Conservation (phyloP, 2,797 vertebrate species). For the Lates japonicus region DNA sequence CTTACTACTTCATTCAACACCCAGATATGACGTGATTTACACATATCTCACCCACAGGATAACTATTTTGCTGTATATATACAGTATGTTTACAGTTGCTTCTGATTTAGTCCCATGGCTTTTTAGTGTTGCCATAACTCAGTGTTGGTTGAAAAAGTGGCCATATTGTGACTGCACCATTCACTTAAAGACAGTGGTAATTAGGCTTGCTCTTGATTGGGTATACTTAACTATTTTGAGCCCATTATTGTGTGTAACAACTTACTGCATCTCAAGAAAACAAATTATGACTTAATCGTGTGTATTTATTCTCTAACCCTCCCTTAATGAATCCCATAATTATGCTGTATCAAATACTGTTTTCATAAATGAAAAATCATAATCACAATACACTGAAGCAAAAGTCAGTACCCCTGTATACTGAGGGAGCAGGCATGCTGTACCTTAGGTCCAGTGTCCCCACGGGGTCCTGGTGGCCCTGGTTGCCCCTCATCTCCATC, state of each 20-base stretch:
- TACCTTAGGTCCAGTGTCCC: slow-evolving; percentile 88
- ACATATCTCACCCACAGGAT: background rate
- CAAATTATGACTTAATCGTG: background rate
- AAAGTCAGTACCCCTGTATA: too few species aligned
- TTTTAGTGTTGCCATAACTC: background rate
- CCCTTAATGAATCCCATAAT: background rate
- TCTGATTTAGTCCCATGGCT: background rate
- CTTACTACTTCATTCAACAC: background rate
- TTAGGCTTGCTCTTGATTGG: background rate
- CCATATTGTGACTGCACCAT: background rate
- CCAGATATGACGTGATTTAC: background rate
- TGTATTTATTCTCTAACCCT: background rate
- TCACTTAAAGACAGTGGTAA: background rate
- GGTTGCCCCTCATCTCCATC: slow-evolving; percentile 80
- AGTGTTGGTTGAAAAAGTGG: background rate
- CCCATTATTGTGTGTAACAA: background rate
- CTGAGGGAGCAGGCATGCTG: background rate
- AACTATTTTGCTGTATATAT: background rate
- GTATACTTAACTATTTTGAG: background rate
- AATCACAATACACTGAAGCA: background rate
- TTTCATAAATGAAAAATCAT: background rate
- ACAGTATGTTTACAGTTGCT: background rate
- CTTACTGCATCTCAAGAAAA: background rate
- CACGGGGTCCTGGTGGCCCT: slow-evolving; percentile 84
- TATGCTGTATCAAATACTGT: background rate